Base-by-base conservation (phyloP, 2,113 vertebrate genomes). In the Aythya baeri region DNA sequence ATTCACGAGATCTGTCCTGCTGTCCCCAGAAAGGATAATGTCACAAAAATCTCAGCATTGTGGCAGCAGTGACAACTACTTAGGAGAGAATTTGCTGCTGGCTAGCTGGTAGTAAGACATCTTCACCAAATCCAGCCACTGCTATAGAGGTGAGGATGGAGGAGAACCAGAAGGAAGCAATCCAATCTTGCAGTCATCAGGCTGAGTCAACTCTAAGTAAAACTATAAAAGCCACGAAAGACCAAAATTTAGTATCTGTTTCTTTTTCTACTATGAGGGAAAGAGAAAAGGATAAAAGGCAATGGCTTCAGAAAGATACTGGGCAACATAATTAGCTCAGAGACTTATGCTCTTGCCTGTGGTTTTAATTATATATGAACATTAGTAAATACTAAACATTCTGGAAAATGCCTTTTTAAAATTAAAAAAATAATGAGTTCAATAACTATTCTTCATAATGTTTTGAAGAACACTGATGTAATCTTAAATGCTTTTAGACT, bases 401-500 rank as follows among this genome's bases (percentile, higher is more conserved):
- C 52, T 58, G 55, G 13, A 83, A 90, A 87, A 58, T 31, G 14
- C 18, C 16, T 67, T 87, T 86, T 83, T 80, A 49, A 85, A 73
- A 74, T 54, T 63, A 2, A 27, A 12, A 80, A 79, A 80, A 82
- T 79, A 55, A 21, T 16, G 1, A 81, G 8, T 18, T 14, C 58
- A 89, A 44, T 44, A 91, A 32, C 27, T 91, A 22, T 55, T 66
- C 13, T 27, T 62, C 54, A 41, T 49, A 75, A 26, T 76, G 72
- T 84, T 89, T 32, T 79, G 55, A 83, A 79, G 74, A 92, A 59
- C 22, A 38, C 1, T 55, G 44, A 44, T 73, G 25, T 55, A 82
- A 61, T 87, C 73, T 79, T 84, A 76, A 90, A 85, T 70, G 77
- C 63, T 92, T 94, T 95, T 89, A 91, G 77, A 86, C 7, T 26